Evolutionary conservation across 2,888 invertebrate species (phyloP).

Genomic region (Pseudococcus longispinus): DNA sequence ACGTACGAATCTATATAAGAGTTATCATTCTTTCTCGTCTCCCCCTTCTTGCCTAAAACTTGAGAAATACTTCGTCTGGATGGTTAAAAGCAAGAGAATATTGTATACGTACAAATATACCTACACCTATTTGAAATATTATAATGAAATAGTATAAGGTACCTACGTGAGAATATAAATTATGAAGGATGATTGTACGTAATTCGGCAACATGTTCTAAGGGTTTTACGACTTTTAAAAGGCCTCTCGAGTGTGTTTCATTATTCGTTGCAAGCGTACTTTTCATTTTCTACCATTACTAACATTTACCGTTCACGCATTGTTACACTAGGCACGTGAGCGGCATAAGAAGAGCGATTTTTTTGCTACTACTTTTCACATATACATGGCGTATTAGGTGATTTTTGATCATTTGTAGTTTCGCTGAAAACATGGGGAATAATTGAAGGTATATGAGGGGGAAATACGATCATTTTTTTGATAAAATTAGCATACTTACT

Average conservation of each 20-base stretch:
- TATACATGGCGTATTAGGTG: background rate
- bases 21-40: background rate
- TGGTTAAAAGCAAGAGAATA: background rate
- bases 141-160: conserved; percentile 17
- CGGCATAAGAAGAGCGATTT: conserved; percentile 12
- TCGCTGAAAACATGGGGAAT: background rate
- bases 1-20: background rate
- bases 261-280: conserved; percentile 20
- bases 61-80: background rate
- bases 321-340: conserved; percentile 27
- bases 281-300: conserved; percentile 23
- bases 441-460: background rate
- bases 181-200: conserved; percentile 30
- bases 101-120: background rate
- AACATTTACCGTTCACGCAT: conserved; percentile 9
- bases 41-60: background rate
- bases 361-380: background rate
- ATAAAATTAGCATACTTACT: background rate
- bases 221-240: conserved; percentile 46
- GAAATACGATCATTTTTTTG: background rate
- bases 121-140: background rate
- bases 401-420: background rate
- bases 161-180: conserved; percentile 23
- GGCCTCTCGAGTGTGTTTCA: conserved; percentile 39
- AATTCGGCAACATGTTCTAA: conserved; percentile 44